A percentile compares a stretch with the other conserved stretches of the same genome.
These are phyloP conservation scores for Colossoma macropomum DNA, from an alignment of 2,113 vertebrate genomes.

Conservation along the genomic window DNA sequence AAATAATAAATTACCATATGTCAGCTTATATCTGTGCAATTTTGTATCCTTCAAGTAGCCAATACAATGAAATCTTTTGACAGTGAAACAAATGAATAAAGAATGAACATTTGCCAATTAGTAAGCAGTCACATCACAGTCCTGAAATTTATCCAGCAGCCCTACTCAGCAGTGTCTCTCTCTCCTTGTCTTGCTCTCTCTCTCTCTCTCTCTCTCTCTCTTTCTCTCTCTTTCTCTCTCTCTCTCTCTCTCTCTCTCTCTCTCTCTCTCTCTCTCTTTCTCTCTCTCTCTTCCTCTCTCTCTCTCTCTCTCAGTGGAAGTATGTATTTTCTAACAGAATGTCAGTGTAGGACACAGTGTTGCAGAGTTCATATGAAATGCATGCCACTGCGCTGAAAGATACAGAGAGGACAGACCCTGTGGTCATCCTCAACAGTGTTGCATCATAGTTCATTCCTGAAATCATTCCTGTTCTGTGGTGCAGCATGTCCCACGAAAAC, in stretches of 20 bases:
- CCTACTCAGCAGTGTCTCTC: too few relatives aligned
- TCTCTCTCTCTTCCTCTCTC: slow-evolving; percentile 15
- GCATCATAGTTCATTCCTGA: neutral
- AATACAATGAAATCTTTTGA: too few relatives aligned
- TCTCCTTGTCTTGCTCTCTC: neutral
- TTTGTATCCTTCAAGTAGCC: too few relatives aligned
- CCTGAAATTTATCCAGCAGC: too few relatives aligned
- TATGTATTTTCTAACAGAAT: neutral
- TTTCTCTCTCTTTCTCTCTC: neutral
- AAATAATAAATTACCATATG: too few relatives aligned
- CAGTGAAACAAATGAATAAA: too few relatives aligned
- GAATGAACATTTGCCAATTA: too few relatives aligned
- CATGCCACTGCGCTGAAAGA: neutral
- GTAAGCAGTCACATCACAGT: too few relatives aligned
- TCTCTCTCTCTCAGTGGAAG: neutral
- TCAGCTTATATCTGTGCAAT: too few relatives aligned
- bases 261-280: slow-evolving; percentile 20
- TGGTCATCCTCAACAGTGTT: neutral
- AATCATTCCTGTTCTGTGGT: neutral
- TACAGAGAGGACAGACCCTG: neutral
- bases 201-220: slow-evolving; percentile 37
- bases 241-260: too few relatives aligned
- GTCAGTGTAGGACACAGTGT: neutral
- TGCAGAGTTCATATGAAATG: neutral
- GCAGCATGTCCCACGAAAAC: neutral